Conservation (phyloP, 64 coral and sea anemone genomes). For the Stichodactyla mertensii region DNA sequence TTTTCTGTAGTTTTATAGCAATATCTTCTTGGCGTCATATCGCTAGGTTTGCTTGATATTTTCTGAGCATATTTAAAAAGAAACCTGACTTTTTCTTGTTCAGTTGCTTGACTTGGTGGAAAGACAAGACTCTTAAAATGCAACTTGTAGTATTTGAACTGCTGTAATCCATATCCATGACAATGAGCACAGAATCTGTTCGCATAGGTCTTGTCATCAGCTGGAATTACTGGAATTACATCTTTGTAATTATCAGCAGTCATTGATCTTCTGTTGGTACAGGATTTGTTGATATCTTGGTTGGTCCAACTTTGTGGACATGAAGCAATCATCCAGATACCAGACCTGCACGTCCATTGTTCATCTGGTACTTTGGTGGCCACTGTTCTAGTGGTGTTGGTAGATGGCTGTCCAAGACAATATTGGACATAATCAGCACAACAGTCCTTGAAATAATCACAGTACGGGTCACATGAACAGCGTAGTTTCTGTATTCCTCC, state of each 20-base stretch:
- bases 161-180: neutral
- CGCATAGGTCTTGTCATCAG: no score
- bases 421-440: no score
- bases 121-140: neutral
- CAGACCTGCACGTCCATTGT: constrained; percentile 19
- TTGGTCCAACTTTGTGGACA: constrained; percentile 22
- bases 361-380: neutral
- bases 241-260: no score
- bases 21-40: neutral
- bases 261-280: neutral
- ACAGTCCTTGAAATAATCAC: constrained; percentile 3
- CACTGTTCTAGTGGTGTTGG: neutral
- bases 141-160: neutral
- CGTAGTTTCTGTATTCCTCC: neutral
- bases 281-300: neutral
- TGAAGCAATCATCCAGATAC: constrained; percentile 12
- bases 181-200: no score
- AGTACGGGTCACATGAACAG: neutral
- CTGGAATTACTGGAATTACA: no score
- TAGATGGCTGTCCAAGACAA: no score
- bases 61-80: neutral
- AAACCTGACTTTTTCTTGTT: neutral
- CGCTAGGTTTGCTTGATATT: neutral
- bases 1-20: no score
- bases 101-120: neutral